Evolutionary conservation across 2,113 vertebrate genomes (phyloP), one percentile per base, ranked within the genome.

Genomic region (Antechinus flavipes): DNA sequence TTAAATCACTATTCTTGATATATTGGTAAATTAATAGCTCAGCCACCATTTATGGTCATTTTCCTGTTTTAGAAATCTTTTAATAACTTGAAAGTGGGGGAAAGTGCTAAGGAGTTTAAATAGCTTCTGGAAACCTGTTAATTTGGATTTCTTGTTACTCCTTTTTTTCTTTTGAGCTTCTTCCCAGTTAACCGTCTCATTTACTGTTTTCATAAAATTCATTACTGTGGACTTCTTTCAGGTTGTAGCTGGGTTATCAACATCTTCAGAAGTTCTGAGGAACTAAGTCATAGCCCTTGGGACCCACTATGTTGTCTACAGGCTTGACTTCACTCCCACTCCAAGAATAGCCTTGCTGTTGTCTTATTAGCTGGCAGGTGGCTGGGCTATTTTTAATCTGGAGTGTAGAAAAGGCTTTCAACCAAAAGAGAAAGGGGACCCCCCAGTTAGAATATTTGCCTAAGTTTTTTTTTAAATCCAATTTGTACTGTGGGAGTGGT

Each of bases 331-430:
- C 61, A 53, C 93, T 25, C 54, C 42, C 84, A 93, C 53, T 53
- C 52, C 49, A 93, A 96, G 91, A 95, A n/a, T 27, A 91, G 76
- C 46, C 27, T 50, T 93, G 1, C 54, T 95, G 1, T 91, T 96
- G 14, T 22, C 27, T 97, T 94, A 42, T 93, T 96, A 94, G 68
- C 42, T 92, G 91, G 89, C 35, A 27, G 52, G 55, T 91, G 55
- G 50, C 90, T 49, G 55, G 91, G 94, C 76, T 35, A 52, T 90
- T 96, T 97, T 97, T 96, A 96, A 46, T 50, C 42, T 91, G 91
- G 93, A 95, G 52, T 42, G 22, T 91, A 90, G n/a, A 52, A 35
- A 5, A 95, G 46, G 24, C 25, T 89, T 91, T 8, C 93, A 25
- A 91, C n/a, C 5, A 42, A 94, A 92, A 92, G 54, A 92, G 61